Evolutionary conservation across 2,113 vertebrate genomes (phyloP).

Genomic region (Nibea coibor): DNA sequence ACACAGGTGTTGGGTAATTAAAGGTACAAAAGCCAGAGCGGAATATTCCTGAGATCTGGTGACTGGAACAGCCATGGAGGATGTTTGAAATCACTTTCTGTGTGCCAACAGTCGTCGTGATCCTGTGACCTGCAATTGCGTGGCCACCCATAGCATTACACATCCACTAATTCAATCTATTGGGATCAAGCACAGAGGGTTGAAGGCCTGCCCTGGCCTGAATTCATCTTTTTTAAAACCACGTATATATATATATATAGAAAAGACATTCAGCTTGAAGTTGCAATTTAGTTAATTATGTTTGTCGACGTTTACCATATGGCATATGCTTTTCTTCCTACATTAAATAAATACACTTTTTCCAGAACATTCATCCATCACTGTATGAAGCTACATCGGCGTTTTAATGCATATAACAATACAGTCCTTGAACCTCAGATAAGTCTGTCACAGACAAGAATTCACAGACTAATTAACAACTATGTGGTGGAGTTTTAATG

Average conservation of each 20-base stretch:
- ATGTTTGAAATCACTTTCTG: constrained; percentile 17
- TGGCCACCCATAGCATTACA: neutral
- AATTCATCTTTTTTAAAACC: neutral
- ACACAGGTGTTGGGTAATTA: constrained; percentile 13
- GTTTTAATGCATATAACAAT: neutral
- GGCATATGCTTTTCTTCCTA: neutral
- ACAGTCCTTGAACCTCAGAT: neutral
- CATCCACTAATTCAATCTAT: neutral
- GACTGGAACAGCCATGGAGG: neutral
- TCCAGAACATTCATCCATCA: neutral
- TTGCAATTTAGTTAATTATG: neutral
- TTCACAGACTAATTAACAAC: neutral
- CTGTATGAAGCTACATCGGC: neutral
- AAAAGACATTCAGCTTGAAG: no score
- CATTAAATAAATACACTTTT: neutral
- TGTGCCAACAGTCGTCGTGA: neutral
- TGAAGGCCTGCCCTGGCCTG: neutral
- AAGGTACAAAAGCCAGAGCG: neutral
- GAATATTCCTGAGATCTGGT: constrained; percentile 24
- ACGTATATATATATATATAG: neutral
- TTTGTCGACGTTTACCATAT: neutral
- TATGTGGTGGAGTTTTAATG: neutral
- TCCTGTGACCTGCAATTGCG: neutral
- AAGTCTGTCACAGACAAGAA: neutral
- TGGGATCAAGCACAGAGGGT: neutral